phyloP scores from a whole-genome alignment of 2,888 invertebrate species.

The Melolontha melolontha region DNA sequence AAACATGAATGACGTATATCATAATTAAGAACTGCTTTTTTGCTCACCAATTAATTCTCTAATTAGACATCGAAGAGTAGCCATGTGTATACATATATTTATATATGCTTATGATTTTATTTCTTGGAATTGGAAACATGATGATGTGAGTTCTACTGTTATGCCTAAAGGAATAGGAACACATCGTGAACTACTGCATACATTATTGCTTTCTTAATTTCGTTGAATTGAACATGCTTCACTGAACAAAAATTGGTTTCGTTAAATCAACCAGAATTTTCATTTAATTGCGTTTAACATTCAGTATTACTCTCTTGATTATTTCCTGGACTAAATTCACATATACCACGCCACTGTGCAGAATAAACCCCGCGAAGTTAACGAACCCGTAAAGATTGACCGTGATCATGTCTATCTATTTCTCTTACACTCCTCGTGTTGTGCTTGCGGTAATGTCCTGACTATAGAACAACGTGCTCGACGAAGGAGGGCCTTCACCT shows the following conservation, averaged over 20 bases:
- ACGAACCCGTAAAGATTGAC: slow-evolving; percentile 55
- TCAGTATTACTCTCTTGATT: too few relatives aligned
- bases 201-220: too few relatives aligned
- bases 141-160: background rate
- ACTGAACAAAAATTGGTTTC: too few relatives aligned
- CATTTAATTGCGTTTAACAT: too few relatives aligned
- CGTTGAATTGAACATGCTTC: too few relatives aligned
- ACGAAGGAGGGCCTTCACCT: slow-evolving; percentile 52
- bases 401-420: slow-evolving; percentile 47
- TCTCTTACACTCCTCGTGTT: slow-evolving; percentile 35
- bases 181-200: too few relatives aligned
- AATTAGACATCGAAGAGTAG: background rate
- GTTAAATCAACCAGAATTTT: too few relatives aligned
- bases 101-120: background rate
- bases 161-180: background rate
- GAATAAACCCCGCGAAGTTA: slow-evolving; percentile 49
- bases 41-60: slow-evolving; percentile 2
- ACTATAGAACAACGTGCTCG: slow-evolving; percentile 14
- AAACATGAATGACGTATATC: too few relatives aligned
- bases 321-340: too few relatives aligned
- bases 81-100: background rate
- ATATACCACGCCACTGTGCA: background rate
- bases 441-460: slow-evolving; percentile 11
- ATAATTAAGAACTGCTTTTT: background rate
- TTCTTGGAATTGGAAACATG: background rate